Conservation (phyloP, 2,888 invertebrate genomes). For the Nemoura dubitans region DNA sequence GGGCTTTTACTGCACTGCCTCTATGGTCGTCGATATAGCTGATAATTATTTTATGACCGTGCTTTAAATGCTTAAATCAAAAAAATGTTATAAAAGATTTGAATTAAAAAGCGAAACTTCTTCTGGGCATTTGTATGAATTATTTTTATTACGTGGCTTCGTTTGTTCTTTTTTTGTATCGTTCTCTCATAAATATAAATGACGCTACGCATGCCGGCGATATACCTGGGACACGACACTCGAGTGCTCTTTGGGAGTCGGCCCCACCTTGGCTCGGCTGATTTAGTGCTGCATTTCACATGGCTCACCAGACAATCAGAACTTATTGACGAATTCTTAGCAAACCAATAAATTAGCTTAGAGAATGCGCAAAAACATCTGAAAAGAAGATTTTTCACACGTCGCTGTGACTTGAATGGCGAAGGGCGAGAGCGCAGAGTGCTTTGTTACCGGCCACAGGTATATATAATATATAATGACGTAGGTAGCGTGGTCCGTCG, state of each 20-base stretch:
- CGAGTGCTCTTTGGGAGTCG: background rate
- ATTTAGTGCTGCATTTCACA: background rate
- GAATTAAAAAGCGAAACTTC: background rate
- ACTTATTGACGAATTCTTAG: slow-evolving; percentile 9
- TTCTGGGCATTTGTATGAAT: slow-evolving; percentile 12
- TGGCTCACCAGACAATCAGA: background rate
- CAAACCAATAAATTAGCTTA: slow-evolving; percentile 30
- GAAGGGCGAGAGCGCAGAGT: background rate
- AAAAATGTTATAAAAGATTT: background rate
- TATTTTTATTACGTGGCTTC: background rate
- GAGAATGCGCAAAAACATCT: background rate
- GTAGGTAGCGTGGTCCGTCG: background rate
- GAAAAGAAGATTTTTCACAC: background rate
- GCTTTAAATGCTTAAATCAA: background rate
- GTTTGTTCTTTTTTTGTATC: background rate
- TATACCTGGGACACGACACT: slow-evolving; percentile 1
- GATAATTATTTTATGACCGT: background rate
- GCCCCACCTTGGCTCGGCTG: background rate
- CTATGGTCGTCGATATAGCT: background rate
- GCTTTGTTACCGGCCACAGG: background rate
- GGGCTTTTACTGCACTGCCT: background rate
- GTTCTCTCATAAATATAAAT: background rate
- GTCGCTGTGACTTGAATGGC: background rate
- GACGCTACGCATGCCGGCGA: background rate
- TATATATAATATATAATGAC: too few species aligned